Evolutionary conservation across 2,113 vertebrate genomes (phyloP), one percentile per base, ranked within the genome.

Genomic region (Macheiramphus alcinus): DNA sequence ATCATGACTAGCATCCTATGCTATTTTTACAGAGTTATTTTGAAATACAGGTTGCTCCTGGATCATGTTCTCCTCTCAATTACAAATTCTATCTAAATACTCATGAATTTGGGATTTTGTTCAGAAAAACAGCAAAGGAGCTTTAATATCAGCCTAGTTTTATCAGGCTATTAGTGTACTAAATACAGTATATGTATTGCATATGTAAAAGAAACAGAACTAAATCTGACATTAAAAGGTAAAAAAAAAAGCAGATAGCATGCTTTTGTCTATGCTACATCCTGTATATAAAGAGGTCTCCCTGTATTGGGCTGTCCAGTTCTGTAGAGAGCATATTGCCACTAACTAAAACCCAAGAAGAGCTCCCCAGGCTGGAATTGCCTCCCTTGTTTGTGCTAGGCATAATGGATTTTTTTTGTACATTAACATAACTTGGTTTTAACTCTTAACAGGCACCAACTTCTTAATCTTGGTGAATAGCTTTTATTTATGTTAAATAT

Each of bases 391-490:
- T 84, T 87, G 48, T 73, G 45, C 42, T 90, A 92, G 36, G 48
- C 38, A 82, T 21, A 95, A 94, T 43, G 90, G 16, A 23, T 71
- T 89, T 16, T 94, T 93, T 86, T 83, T 42, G 34, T 27, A 86
- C 63, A 94, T 97, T 95, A 96, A 47, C 5, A 62, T 81, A 55
- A 72, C 53, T 56, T 94, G 70, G 67, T 90, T 97, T 97, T 88
- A 87, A 55, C 38, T 67, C 16, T 50, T 92, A 84, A 70, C 12
- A 63, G 65, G n/a, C 81, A 90, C 1, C 3, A 36, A 90, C 40
- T 76, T 70, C 58, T 67, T 70, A 36, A 56, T 38, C 56, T 52
- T n/a, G n/a, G 15, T 80, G n/a, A 65, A 42, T 11, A 48, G 12
- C 6, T 93, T 63, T 71, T 31, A 63, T 72, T 85, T 88, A 32